Evolutionary conservation across 2,113 vertebrate genomes (phyloP).

Genomic region (Notarius quadriscutis): DNA sequence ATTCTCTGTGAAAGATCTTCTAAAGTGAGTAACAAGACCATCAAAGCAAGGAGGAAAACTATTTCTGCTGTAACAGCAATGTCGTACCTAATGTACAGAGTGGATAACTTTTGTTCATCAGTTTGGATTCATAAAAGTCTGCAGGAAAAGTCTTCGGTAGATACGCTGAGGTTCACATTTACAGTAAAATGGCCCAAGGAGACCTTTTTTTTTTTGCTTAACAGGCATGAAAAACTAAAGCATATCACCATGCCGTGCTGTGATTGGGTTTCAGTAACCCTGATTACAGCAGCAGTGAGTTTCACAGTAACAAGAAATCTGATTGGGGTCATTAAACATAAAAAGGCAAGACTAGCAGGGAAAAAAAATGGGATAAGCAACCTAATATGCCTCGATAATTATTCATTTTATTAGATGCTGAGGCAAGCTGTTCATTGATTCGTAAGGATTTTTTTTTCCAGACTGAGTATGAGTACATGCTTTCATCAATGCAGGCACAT

Average conservation of each 20-base stretch:
- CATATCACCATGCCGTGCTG: neutral
- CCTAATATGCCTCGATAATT: neutral
- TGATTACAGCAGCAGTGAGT: neutral
- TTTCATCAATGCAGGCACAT: neutral
- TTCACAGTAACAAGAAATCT: constrained; percentile 2
- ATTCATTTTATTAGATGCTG: neutral
- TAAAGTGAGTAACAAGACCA: neutral
- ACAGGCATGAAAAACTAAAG: constrained; percentile 3
- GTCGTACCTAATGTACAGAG: constrained; percentile 15
- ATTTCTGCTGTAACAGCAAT: constrained; percentile 12
- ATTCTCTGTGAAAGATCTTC: neutral
- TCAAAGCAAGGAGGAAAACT: neutral
- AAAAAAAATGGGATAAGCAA: neutral
- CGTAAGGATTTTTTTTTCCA: neutral
- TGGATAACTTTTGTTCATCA: constrained; percentile 20
- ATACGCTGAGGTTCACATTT: constrained; percentile 23
- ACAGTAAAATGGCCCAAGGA: neutral
- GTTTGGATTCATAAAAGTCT: neutral
- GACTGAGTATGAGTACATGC: neutral
- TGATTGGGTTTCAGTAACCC: neutral
- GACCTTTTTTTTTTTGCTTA: neutral
- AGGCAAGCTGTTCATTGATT: neutral
- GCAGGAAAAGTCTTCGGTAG: neutral
- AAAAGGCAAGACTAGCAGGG: neutral
- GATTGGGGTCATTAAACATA: constrained; percentile 5